These are phyloP conservation scores for Hirudinaria manillensis DNA, from an alignment of 2,888 invertebrate genomes.

Conservation along the genomic window DNA sequence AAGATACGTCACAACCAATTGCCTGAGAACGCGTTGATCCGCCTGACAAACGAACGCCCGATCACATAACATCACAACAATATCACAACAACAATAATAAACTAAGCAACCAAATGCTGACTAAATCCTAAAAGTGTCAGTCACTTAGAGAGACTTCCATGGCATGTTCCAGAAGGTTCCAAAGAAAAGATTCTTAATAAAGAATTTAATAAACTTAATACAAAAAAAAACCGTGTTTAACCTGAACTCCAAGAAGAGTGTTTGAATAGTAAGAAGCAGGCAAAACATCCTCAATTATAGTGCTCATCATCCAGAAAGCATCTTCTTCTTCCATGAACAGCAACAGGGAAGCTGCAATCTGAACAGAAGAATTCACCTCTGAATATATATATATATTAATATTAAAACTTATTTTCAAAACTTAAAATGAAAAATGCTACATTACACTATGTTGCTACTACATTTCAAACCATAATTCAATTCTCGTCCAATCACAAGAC, in stretches of 20 bases:
- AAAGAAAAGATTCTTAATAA: neutral
- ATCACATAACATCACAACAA: neutral
- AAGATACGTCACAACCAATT: conserved; percentile 79
- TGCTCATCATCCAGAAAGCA: conserved; percentile 97
- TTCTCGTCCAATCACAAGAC: too few relatives aligned
- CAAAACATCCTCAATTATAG: conserved; percentile 93
- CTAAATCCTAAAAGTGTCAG: neutral
- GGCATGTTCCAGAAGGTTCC: too few relatives aligned
- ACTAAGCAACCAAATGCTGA: neutral
- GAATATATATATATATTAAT: neutral
- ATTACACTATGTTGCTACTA: too few relatives aligned
- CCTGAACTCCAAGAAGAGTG: conserved; percentile 67
- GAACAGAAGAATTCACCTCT: conserved; percentile 31
- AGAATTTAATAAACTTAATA: neutral
- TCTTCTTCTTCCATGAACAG: conserved; percentile 95
- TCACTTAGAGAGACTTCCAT: too few relatives aligned
- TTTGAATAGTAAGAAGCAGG: conserved; percentile 96
- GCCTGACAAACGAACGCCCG: conserved; percentile 63
- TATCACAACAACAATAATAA: neutral
- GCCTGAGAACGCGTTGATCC: conserved; percentile 88
- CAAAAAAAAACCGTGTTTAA: conserved; percentile 33
- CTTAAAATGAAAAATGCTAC: too few relatives aligned
- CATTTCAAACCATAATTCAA: too few relatives aligned
- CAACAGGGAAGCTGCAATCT: conserved; percentile 82
- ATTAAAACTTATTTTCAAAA: neutral